Percentiles rank a stretch among this genome's conserved stretches.
phyloP scores from a whole-genome alignment of 2,113 vertebrate genomes.

The Carassius carassius region DNA sequence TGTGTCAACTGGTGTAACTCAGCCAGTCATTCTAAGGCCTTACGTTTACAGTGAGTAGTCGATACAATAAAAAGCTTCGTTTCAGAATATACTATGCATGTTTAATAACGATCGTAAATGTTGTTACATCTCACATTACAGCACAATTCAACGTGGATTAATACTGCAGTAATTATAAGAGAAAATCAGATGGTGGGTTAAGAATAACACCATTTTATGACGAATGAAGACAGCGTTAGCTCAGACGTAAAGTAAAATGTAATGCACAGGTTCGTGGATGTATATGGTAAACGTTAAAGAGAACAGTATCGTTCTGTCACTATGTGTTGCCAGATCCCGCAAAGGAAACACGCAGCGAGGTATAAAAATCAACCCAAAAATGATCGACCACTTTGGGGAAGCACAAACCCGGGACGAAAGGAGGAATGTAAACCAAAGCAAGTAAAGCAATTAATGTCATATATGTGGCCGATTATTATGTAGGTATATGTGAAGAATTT shows the following conservation, averaged over 20 bases:
- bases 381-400: neutral
- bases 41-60: neutral
- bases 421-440: neutral
- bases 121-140: neutral
- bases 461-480: neutral
- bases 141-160: neutral
- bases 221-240: neutral
- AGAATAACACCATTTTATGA: neutral
- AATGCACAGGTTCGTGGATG: neutral
- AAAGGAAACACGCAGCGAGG: neutral
- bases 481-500: neutral
- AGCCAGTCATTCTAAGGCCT: constrained; percentile 24
- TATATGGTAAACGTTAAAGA: neutral
- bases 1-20: neutral
- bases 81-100: neutral
- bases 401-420: neutral
- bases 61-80: neutral
- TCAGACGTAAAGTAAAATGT: neutral
- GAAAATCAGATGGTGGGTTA: neutral
- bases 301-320: neutral
- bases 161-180: neutral
- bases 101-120: neutral
- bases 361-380: neutral
- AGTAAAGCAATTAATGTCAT: neutral
- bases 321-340: neutral